Evolutionary conservation across 35 echinoderm and acorn worm species (phyloP).

Genomic region (Nesometra sesokonis): DNA sequence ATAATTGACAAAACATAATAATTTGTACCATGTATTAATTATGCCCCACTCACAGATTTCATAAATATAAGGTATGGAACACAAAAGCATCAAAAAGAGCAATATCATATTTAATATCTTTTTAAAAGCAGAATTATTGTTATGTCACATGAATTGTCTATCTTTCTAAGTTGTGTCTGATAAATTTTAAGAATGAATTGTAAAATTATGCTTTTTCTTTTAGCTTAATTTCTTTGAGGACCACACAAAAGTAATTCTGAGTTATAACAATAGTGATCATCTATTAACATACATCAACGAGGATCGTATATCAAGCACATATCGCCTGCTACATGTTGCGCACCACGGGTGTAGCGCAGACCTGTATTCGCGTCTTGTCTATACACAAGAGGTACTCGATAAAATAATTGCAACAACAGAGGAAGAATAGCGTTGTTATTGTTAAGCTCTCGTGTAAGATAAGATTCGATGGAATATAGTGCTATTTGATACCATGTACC

Average conservation of each 20-base stretch:
- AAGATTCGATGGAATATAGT: no score
- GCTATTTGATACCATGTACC: no score
- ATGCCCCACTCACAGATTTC: no score
- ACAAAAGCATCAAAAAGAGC: no score
- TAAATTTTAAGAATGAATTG: background rate
- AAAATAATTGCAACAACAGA: conserved; percentile 27
- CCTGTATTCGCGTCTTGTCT: conserved; percentile 40
- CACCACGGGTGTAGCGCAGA: conserved; percentile 79
- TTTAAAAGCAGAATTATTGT: no score
- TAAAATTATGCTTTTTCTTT: background rate
- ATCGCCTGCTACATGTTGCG: conserved; percentile 70
- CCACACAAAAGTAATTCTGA: conserved; percentile 88
- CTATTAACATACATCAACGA: conserved; percentile 89
- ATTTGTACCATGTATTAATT: no score
- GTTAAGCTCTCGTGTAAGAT: background rate
- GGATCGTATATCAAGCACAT: conserved; percentile 52
- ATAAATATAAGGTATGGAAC: no score
- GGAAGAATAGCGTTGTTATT: conserved; percentile 1
- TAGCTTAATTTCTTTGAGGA: conserved; percentile 97
- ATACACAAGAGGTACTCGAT: conserved; percentile 42
- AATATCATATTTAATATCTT: no score
- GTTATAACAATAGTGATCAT: conserved; percentile 88
- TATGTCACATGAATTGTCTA: no score
- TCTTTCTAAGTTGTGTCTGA: background rate
- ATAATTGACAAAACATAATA: no score